Evolutionary conservation across 2,797 vertebrate genomes (phyloP).

Genomic region (Scyliorhinus canicula): DNA sequence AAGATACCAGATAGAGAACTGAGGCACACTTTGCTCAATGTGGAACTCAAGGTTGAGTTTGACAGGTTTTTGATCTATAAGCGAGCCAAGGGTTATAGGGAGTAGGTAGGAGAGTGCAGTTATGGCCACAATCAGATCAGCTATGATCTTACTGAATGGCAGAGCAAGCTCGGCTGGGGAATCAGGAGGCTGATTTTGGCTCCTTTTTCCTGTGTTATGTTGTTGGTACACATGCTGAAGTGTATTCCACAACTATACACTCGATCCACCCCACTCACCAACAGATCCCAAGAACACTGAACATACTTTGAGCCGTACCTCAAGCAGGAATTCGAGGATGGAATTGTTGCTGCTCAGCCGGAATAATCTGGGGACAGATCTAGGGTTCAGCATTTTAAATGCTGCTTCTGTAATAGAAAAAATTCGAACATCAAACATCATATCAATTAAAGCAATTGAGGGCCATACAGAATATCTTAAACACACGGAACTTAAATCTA

Average conservation of each 20-base stretch:
- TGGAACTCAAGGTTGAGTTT: not conserved
- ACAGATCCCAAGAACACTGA: not conserved
- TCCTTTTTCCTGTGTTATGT: not conserved
- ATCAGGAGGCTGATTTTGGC: not conserved
- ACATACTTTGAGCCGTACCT: conserved; percentile 63
- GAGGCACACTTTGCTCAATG: not conserved
- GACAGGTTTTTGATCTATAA: not conserved
- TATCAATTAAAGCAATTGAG: not conserved
- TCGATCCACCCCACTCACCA: not conserved
- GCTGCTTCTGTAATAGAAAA: conserved; percentile 78
- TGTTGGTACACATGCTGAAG: not conserved
- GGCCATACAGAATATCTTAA: not conserved
- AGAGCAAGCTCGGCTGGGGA: not conserved
- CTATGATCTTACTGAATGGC: not conserved
- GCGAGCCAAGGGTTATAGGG: not conserved
- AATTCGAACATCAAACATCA: conserved; percentile 15
- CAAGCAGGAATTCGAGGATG: conserved; percentile 93
- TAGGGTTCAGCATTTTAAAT: conserved; percentile 97
- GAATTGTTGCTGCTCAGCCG: conserved; percentile 94
- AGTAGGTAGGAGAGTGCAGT: not conserved
- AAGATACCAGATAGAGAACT: not conserved
- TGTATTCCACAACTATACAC: not conserved
- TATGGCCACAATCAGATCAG: not conserved
- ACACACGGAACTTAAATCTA: not conserved
- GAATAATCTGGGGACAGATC: conserved; percentile 88